A percentile compares a stretch with the other conserved stretches of the same genome.
phyloP scores from a whole-genome alignment of 2,797 vertebrate species.

The Clarias pachynema region DNA sequence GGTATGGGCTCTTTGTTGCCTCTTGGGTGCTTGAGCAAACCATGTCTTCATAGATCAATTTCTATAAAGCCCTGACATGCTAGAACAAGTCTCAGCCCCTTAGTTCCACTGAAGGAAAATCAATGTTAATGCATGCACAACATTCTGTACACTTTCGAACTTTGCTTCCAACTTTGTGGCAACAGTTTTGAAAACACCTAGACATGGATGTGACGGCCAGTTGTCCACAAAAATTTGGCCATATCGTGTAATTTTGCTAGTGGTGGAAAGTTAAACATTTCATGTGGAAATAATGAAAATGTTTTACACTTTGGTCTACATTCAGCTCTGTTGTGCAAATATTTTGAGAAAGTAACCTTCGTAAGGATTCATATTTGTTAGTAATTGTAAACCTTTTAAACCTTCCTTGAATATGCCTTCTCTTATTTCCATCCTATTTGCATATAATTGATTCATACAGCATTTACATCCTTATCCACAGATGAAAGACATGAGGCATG shows the following conservation, averaged over 20 bases:
- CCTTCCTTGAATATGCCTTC: not conserved
- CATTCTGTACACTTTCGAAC: not conserved
- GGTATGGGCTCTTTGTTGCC: not conserved
- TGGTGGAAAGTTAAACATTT: not conserved
- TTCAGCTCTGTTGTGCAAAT: no score
- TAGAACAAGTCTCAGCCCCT: not conserved
- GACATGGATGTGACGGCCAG: not conserved
- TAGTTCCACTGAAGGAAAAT: not conserved
- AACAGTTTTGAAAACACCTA: not conserved
- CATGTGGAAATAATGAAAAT: not conserved
- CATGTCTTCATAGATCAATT: not conserved
- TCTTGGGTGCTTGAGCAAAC: not conserved
- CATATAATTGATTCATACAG: not conserved
- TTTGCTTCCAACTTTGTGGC: not conserved
- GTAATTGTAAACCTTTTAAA: not conserved
- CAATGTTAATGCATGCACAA: not conserved
- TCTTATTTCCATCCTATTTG: constrained; percentile 6
- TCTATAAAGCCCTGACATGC: not conserved
- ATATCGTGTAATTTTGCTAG: not conserved
- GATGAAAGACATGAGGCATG: constrained; percentile 90
- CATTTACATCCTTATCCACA: constrained; percentile 57
- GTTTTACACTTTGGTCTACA: not conserved
- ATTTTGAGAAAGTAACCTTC: not conserved
- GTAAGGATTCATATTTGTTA: not conserved
- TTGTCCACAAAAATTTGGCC: not conserved